Conservation (phyloP, 1,140 invertebrate species). For the Tetramorium simillimum region DNA sequence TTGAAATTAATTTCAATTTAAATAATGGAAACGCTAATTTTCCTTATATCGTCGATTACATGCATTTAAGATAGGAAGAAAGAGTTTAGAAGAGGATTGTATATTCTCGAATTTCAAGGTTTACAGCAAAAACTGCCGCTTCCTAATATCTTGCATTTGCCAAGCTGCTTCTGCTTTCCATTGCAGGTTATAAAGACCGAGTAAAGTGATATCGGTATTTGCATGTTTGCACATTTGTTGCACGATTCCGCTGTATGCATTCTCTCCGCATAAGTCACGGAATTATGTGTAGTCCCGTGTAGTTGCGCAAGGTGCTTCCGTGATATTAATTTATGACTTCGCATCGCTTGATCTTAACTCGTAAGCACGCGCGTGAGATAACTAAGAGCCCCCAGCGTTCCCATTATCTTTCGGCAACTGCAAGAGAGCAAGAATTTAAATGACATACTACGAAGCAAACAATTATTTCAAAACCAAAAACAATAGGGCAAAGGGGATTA, state of each 20-base stretch:
- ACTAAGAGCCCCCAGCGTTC: constrained; percentile 44
- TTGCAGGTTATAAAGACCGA: constrained; percentile 33
- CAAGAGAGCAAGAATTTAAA: constrained; percentile 37
- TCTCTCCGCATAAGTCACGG: constrained; percentile 49
- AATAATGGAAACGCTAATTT: background rate
- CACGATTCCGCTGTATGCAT: constrained; percentile 52
- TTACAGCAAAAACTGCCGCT: constrained; percentile 20
- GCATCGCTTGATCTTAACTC: constrained; percentile 58
- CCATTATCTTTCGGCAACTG: constrained; percentile 57
- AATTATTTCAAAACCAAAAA: background rate
- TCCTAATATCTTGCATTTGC: constrained; percentile 19
- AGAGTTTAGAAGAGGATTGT: background rate
- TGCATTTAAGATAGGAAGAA: background rate
- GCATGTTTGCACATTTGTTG: constrained; percentile 58
- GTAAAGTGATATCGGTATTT: constrained; percentile 53
- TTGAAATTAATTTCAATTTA: background rate
- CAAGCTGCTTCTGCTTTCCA: constrained; percentile 13
- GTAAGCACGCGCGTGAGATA: constrained; percentile 47
- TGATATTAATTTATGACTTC: constrained; percentile 61
- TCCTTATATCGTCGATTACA: background rate
- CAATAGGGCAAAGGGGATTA: background rate
- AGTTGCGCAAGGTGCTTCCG: constrained; percentile 50
- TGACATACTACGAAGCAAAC: background rate
- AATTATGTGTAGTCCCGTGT: constrained; percentile 39
- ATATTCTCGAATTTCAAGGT: background rate